Evolutionary conservation across 2,113 vertebrate genomes (phyloP), one percentile per base, ranked within the genome.

Genomic region (Corythaeola cristata): DNA sequence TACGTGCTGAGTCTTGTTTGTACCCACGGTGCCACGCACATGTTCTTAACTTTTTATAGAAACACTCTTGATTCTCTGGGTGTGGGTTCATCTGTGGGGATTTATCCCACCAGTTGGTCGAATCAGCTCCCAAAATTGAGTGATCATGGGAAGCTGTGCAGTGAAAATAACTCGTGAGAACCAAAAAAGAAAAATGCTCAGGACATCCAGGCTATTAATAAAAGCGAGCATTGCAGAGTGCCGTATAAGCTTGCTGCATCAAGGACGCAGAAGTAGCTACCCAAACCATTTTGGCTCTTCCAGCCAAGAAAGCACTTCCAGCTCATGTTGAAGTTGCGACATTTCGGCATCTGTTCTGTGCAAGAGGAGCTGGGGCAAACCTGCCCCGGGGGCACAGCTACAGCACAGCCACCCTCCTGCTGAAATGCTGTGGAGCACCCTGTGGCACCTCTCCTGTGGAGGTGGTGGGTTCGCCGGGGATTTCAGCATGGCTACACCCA

Each of bases 141-240:
- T 53, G 69, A 93, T 76, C 21, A n/a, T 76, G 95, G 82, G 95
- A 97, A 92, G 84, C 93, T 93, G 79, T 93, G 89, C 53, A 41
- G 93, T 97, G 95, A 97, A 94, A 98, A 98, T 97, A 98, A 97
- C 97, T 97, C 88, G 1, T 97, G 97, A 98, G 98, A 98, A 98
- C 96, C 45, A 63, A 95, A 76, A 79, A 91, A 81, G 73, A 95
- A 97, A 95, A 95, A 92, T 8, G 63, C 85, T 89, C 89, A 96
- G 85, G 90, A 95, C 84, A 76, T 47, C 53, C 45, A 90, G 58
- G 91, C 95, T 98, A 97, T 97, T 98, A 98, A 98, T 98, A 98
- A 97, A 96, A 87, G 28, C 0, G 0, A 72, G 49, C 32, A 39
- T 37, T 83, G 73, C 90, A 49, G 84, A 85, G 64, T 35, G 76